Conservation (phyloP, 2,113 vertebrate species). For the Poicephalus gulielmi region DNA sequence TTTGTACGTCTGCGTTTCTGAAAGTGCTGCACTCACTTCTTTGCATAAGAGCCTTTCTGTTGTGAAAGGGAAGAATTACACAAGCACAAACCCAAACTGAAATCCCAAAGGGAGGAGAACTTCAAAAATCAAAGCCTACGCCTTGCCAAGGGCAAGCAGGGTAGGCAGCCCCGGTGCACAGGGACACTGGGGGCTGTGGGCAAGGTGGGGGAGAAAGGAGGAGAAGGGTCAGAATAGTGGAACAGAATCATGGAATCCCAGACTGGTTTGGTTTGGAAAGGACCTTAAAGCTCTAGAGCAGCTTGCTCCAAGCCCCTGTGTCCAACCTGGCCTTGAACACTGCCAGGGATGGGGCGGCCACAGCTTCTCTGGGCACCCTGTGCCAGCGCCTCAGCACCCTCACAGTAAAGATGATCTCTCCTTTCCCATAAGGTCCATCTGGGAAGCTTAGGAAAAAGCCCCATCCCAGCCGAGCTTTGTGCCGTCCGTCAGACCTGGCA, state of each 20-base stretch:
- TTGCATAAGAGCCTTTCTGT: neutral
- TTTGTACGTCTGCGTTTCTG: neutral
- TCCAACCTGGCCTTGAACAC: neutral
- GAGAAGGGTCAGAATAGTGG: neutral
- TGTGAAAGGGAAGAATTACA: neutral
- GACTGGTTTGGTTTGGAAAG: neutral
- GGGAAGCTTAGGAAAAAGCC: neutral
- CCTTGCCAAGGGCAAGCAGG: neutral
- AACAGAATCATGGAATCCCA: neutral
- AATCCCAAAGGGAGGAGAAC: neutral
- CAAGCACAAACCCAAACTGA: neutral
- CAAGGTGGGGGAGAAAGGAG: neutral
- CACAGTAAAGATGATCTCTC: neutral
- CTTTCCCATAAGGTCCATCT: neutral
- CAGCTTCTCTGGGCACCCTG: neutral
- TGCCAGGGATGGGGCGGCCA: neutral
- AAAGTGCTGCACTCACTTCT: neutral
- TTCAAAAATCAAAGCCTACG: neutral
- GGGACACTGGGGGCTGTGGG: neutral
- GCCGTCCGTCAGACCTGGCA: accelerated
- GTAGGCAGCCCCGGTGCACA: neutral
- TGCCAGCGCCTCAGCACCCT: neutral
- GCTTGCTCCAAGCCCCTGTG: neutral
- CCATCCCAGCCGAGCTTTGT: neutral
- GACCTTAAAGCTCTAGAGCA: neutral